Base-by-base conservation (phyloP, 2,797 vertebrate species). In the Pseudomugil gertrudae region DNA sequence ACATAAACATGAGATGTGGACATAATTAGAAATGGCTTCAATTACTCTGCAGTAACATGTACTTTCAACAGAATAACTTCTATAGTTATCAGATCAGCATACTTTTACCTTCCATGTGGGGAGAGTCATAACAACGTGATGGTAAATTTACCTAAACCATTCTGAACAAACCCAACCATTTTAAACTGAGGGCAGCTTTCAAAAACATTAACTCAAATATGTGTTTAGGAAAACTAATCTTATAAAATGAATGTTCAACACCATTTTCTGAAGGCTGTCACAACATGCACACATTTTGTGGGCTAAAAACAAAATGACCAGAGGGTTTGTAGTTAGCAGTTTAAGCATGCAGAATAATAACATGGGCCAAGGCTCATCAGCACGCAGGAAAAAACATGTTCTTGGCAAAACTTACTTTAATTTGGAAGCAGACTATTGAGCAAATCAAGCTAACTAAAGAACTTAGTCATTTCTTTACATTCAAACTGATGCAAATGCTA, bases 401-500 rank as follows among this genome's bases (percentile, higher is more conserved):
- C 17, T 48, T 5, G 9, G 5, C 0, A 30, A 52, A 64, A 0
- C 1, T 38, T 30, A 40, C 19, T 24, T 33, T 13, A 19, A 51
- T 15, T 14, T 1, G 1, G 27, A 21, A 10, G 48, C 36, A 32
- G 5, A 7, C 27, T 36, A 15, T 29, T 17, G 29, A 47, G 43
- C 23, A 38, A 35, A 45, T 23, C 67, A 13, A 52, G 47, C 26
- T 33, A 30, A 24, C 23, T 23, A 51, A 45, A 63, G 19, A 50
- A 56, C 29, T 10, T 29, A 1, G 7, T 17, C 3, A 2, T 11
- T 35, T 10, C 43, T 73, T 65, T 40, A 59, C 19, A 67, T 53
- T 47, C n/a, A 64, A 17, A 23, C 51, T 15, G 17, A 63, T 26
- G 56, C 38, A 76, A 73, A 79, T 40, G 10, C 32, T 27, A 17